Evolutionary conservation across 2,888 invertebrate species (phyloP).

Genomic region (Rhaphigaster nebulosa): DNA sequence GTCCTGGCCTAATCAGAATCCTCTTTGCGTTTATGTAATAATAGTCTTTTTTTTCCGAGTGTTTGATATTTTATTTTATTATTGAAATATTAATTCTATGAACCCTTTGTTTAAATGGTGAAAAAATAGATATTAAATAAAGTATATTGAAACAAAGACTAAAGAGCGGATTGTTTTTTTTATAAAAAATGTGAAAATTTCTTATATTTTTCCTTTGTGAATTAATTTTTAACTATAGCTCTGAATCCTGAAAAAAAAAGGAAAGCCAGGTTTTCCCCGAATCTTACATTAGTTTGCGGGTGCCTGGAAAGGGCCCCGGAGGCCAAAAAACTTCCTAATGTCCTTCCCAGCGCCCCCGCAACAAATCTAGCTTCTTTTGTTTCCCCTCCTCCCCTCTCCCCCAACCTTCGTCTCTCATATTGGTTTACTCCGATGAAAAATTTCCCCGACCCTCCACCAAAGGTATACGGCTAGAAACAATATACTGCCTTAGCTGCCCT

Average conservation of each 20-base stretch:
- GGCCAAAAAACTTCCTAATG: conserved; percentile 57
- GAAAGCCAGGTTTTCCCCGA: conserved; percentile 36
- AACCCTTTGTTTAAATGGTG: too few relatives aligned
- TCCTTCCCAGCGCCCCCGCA: conserved; percentile 21
- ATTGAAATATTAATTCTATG: too few relatives aligned
- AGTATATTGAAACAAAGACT: too few relatives aligned
- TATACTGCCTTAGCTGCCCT: neutral
- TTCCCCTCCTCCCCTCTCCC: neutral
- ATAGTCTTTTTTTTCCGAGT: too few relatives aligned
- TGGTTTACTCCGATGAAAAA: conserved; percentile 54
- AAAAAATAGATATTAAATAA: too few relatives aligned
- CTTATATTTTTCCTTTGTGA: neutral
- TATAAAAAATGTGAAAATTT: neutral
- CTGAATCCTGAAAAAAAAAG: neutral
- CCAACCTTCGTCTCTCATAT: conserved; percentile 44
- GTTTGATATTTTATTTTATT: too few relatives aligned
- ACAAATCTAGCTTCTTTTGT: conserved; percentile 57
- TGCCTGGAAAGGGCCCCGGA: conserved; percentile 34
- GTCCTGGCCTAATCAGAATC: too few relatives aligned
- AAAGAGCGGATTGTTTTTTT: neutral
- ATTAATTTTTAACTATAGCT: neutral
- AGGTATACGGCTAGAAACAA: conserved; percentile 26
- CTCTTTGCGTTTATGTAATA: too few relatives aligned
- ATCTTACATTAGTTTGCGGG: conserved; percentile 54
- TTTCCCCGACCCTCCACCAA: neutral